Conservation (phyloP, 1,140 invertebrate genomes). For the Cherax quadricarinatus region DNA sequence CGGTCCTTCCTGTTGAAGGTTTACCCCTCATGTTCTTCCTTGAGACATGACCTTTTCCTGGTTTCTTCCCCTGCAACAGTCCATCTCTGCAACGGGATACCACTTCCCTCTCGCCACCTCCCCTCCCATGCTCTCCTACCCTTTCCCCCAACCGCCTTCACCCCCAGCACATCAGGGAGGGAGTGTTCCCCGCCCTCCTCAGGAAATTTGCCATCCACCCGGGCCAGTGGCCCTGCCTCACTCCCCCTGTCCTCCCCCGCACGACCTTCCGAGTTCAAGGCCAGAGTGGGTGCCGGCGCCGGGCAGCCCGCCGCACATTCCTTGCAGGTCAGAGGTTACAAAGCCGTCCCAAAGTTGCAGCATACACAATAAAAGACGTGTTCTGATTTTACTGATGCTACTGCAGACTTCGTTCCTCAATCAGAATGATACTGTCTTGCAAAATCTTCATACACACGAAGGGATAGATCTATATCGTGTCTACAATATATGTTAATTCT, state of each 20-base stretch:
- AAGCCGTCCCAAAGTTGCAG: conserved; percentile 20
- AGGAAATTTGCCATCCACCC: not conserved
- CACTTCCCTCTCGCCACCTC: not conserved
- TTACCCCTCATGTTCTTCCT: not conserved
- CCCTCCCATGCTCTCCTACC: not conserved
- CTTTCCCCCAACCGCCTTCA: not conserved
- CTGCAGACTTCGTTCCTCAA: not conserved
- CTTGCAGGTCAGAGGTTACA: conserved; percentile 48
- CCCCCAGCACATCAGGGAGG: not conserved
- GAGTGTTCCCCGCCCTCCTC: not conserved
- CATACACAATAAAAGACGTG: conserved; percentile 27
- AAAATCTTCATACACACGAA: not conserved
- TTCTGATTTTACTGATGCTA: conserved; percentile 29
- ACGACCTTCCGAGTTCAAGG: conserved; percentile 54
- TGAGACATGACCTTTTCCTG: not conserved
- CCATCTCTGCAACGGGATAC: conserved; percentile 2
- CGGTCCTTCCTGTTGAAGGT: not conserved
- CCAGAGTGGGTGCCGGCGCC: conserved; percentile 52
- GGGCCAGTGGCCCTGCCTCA: not conserved
- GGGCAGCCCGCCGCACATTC: conserved; percentile 39
- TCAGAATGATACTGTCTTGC: conserved; percentile 4
- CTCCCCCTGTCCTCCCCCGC: conserved; percentile 20
- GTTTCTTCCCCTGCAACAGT: not conserved
- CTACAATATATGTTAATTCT: too few relatives aligned
- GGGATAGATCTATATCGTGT: too few relatives aligned